Base-by-base conservation (phyloP, 2,797 vertebrate species). In the Catostomus latipinnis region DNA sequence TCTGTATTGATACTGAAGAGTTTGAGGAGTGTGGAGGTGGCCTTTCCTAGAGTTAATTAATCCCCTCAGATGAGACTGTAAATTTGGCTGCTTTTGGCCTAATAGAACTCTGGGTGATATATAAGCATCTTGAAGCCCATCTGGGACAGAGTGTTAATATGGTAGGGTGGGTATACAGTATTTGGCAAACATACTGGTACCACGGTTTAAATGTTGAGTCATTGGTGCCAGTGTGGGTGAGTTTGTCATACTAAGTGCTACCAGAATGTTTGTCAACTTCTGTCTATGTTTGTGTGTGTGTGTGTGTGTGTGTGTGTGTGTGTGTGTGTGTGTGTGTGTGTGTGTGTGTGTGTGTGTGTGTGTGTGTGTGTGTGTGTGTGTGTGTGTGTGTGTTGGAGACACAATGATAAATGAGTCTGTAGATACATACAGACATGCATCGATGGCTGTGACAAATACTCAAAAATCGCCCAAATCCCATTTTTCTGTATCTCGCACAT, bases 321-420 rank as follows among this genome's bases (percentile, higher is more conserved):
- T 53, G 6, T 34, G 22, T 34, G 22, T 67, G 18, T 57, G 6
- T 8, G 18, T 18, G 52, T 53, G 52, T 12, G 52, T 53, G 6
- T 34, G 22, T 34, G 22, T 67, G 18, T 57, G 6, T 8, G 18
- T 18, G 1, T 34, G 58, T 8, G 8, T 56, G 14, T 52, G 6
- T 69, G 50, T 69, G 66, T 18, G 12, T 8, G 8, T 46, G 62
- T 22, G 45, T 66, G 45, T 48, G 34, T 65, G 43, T 63, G 52
- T 65, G 54, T 67, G 9, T 70, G 46, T 70, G 54, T 46, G 43
- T 12, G 62, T 11, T 12, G n/a, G 22, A 11, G 18, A 48, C 50
- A 49, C 11, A 16, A 56, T 83, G 71, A 83, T 76, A 67, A 78
- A 81, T 71, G 74, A 58, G 68, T 67, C 10, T 73, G 56, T 56